These are phyloP conservation scores for Saccopteryx bilineata DNA, from an alignment of 2,113 vertebrate species.

Conservation along the genomic window DNA sequence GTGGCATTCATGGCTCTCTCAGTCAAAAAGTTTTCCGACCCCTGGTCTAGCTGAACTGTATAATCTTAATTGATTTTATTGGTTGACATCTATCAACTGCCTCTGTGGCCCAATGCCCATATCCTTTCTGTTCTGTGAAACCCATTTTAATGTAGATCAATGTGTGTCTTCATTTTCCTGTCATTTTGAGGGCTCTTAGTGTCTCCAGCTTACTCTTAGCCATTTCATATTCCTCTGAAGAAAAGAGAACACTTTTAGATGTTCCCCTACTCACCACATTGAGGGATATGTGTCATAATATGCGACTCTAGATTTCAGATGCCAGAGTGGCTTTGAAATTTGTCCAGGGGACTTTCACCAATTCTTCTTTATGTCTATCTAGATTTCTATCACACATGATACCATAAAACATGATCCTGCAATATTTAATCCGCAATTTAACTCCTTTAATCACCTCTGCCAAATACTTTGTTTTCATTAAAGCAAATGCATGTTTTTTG, in stretches of 20 bases:
- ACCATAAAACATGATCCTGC: not conserved
- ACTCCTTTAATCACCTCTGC: not conserved
- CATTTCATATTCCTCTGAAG: constrained; percentile 42
- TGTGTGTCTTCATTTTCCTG: not conserved
- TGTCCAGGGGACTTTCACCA: not conserved
- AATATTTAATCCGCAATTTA: constrained; percentile 6
- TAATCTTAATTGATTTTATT: constrained; percentile 41
- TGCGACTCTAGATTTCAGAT: constrained; percentile 7
- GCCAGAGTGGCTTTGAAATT: not conserved
- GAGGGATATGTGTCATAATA: not conserved
- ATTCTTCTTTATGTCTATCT: not conserved
- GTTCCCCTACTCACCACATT: not conserved
- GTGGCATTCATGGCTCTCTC: too few species aligned
- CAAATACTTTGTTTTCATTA: constrained; percentile 11
- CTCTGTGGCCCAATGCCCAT: not conserved
- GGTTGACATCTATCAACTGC: not conserved
- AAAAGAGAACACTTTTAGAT: not conserved
- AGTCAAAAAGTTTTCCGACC: too few species aligned
- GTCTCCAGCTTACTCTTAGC: not conserved
- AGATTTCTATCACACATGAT: not conserved
- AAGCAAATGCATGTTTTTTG: not conserved
- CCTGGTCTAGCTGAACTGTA: not conserved
- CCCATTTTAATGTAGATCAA: not conserved
- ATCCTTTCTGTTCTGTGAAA: not conserved
- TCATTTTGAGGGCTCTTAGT: not conserved